Evolutionary conservation across 2,888 invertebrate genomes (phyloP), one percentile per base, ranked within the genome.

Genomic region (Synanthedon andrenaeformis): DNA sequence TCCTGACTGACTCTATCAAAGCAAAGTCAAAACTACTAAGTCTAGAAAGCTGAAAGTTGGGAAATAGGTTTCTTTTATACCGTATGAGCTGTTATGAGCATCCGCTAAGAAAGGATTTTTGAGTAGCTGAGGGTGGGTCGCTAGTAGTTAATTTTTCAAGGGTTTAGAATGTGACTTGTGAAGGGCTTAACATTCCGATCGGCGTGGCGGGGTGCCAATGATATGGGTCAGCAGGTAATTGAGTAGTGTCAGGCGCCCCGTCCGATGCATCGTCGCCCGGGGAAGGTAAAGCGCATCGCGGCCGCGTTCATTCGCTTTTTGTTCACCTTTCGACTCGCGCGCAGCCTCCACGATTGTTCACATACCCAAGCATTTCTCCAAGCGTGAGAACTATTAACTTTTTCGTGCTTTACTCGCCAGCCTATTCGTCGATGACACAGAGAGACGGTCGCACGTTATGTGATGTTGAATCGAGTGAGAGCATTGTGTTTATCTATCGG

Each of bases 311-410:
- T 84, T 85, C 83, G 76, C 81, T 86, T 86, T 87, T 87, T 87
- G 85, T 82, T 77, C 77, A 79, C 86, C 86, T 87, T 85, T 86
- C 86, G 81, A 84, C 81, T 76, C 83, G 73, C 82, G 82, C 85
- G 86, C 84, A 83, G 73, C 78, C 72, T 79, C 76, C 74, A 73
- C 74, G 66, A 79, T 83, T 82, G 79, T 80, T 75, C 60, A 63
- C 57, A 59, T 65, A 66, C 35, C 35, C 70, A 70, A 69, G 79
- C 85, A 82, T 86, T 85, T 87, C 86, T 80, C 84, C 79, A 74
- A 72, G 35, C 85, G 86, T 87, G 86, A 79, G 86, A 87, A 85
- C 74, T 65, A 61, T 67, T 63, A 66, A 63, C 74, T 74, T 75
- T 67, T 76, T 76, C 74, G 84, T 84, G 83, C 72, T 73, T 77